Base-by-base conservation (phyloP, 2,797 vertebrate genomes). In the Sebastes matsubarae region DNA sequence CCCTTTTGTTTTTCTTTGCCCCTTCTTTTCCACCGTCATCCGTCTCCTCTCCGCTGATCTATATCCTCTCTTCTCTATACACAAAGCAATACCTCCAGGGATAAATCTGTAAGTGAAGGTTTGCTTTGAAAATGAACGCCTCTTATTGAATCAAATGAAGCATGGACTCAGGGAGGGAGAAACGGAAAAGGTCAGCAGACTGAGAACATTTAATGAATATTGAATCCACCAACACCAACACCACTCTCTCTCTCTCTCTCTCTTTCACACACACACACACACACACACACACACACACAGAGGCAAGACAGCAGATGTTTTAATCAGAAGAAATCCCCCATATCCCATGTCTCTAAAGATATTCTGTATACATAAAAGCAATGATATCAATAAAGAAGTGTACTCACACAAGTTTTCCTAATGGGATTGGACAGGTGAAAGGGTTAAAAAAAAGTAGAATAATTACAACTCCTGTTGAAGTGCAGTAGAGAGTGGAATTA, bases 81-180 rank as follows among this genome's bases (percentile, higher is more conserved):
- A 89, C 89, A 85, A 74, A 89, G 83, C 72, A 77, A 67, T 74
- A 59, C 58, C 90, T 64, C 38, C 24, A 50, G 82, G 88, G 90
- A 87, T 88, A 88, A 81, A 91, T 88, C 79, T 87, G 77, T 83
- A 88, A 84, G 89, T 67, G 29, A 76, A 80, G 81, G 77, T 88
- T 90, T 92, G 78, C 91, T 92, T 92, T 92, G 86, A 89, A 89
- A 94, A 93, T 93, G 69, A 93, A 85, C 73, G 25, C 75, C 81
- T 83, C 64, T 94, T 93, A 94, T 95, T 95, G 90, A 95, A 95
- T 96, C 84, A 93, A 92, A 91, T 91, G 88, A 91, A 88, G 81
- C 87, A 81, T 83, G 86, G 89, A 85, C 69, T 86, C 77, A 3
- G 75, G 42, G 81, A 90, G 72, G 80, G 77, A 76, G 71, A 79